These are phyloP conservation scores for Unio delphinus DNA, from an alignment of 2,888 invertebrate genomes.

Conservation along the genomic window DNA sequence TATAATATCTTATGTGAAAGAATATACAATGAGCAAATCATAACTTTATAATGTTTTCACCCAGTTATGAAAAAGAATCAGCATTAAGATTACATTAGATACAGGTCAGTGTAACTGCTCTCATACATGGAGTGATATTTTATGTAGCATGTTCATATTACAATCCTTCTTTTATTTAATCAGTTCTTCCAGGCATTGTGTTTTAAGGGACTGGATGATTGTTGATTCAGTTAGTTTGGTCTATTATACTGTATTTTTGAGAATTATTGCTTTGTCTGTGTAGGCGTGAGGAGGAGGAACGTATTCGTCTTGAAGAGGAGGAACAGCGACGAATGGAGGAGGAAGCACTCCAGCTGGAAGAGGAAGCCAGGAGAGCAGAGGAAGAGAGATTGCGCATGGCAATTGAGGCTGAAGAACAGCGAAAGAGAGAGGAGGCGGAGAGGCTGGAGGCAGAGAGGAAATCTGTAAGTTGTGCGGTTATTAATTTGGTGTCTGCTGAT, in stretches of 20 bases:
- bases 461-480: slow-evolving; percentile 46
- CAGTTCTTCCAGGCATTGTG: too few relatives aligned
- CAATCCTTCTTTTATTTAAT: too few relatives aligned
- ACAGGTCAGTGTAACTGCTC: too few relatives aligned
- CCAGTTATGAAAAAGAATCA: too few relatives aligned
- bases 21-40: too few relatives aligned
- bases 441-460: slow-evolving; percentile 62
- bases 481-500: too few relatives aligned
- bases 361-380: slow-evolving; percentile 85
- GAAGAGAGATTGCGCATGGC: slow-evolving; percentile 89
- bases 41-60: too few relatives aligned
- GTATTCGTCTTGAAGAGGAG: slow-evolving; percentile 85
- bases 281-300: slow-evolving; percentile 82
- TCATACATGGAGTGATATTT: too few relatives aligned
- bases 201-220: too few relatives aligned
- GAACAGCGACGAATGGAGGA: slow-evolving; percentile 86
- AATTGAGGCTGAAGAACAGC: slow-evolving; percentile 78
- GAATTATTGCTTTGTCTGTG: slow-evolving; percentile 10
- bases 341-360: slow-evolving; percentile 78
- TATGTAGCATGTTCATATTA: too few relatives aligned
- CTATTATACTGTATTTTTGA: neutral
- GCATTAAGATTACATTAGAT: too few relatives aligned
- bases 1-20: too few relatives aligned
- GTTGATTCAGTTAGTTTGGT: neutral
- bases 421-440: slow-evolving; percentile 82